Evolutionary conservation across 2,113 vertebrate genomes (phyloP).

Genomic region (Siniperca knerii): DNA sequence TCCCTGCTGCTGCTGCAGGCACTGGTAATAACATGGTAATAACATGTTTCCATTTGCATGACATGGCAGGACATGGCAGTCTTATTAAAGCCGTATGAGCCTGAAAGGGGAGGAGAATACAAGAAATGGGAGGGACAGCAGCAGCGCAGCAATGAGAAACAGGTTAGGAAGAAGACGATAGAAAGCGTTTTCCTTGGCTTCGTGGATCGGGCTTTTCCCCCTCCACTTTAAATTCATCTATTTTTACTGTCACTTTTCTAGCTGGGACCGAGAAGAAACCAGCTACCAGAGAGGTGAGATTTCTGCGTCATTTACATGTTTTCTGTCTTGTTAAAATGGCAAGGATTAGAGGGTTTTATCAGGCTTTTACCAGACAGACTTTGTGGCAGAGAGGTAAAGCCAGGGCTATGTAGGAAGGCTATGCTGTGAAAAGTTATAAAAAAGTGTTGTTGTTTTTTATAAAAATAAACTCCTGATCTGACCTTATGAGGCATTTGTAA

Average conservation of each 20-base stretch:
- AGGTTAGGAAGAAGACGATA: neutral
- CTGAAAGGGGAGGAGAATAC: conserved; percentile 40
- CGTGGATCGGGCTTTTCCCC: neutral
- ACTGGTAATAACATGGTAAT: neutral
- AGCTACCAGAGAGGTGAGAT: conserved; percentile 31
- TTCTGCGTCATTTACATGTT: too few relatives aligned
- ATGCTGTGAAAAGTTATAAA: neutral
- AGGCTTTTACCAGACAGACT: neutral
- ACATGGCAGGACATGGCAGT: neutral
- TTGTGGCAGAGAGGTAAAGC: neutral
- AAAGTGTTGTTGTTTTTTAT: too few relatives aligned
- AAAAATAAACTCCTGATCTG: neutral
- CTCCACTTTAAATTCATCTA: fast-evolving
- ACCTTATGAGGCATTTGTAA: neutral
- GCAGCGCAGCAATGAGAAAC: neutral
- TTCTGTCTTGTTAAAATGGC: neutral
- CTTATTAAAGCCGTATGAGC: neutral
- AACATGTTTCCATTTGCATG: neutral
- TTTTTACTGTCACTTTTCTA: fast-evolving
- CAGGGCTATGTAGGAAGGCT: neutral
- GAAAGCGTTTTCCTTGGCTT: neutral
- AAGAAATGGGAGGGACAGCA: neutral
- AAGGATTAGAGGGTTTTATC: neutral
- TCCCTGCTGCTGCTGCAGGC: neutral
- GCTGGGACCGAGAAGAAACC: neutral